Percentiles rank a stretch among this genome's conserved stretches.
Conservation (phyloP, 2,797 vertebrate genomes). For the Fistularia tabacaria region DNA sequence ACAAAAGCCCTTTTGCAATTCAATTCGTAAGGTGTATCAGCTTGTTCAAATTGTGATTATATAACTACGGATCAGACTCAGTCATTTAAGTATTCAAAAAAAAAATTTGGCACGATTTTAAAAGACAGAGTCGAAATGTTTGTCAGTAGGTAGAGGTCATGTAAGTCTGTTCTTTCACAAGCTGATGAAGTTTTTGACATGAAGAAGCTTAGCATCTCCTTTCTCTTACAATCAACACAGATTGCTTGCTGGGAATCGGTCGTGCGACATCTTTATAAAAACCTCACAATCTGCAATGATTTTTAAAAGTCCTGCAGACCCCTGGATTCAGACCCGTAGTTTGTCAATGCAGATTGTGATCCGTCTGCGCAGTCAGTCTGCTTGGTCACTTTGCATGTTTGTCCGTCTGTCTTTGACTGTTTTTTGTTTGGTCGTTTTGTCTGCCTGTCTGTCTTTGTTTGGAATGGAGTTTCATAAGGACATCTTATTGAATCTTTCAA, state of each 20-base stretch:
- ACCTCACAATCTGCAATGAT: conserved; percentile 71
- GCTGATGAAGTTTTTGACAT: neutral
- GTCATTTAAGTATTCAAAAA: too few relatives aligned
- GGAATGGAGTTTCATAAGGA: too few relatives aligned
- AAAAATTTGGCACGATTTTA: too few relatives aligned
- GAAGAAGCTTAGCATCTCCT: neutral
- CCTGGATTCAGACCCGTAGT: conserved; percentile 2
- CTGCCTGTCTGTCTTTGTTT: conserved; percentile 15
- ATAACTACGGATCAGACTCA: too few relatives aligned
- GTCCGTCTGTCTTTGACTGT: conserved; percentile 11
- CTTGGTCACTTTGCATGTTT: conserved; percentile 8
- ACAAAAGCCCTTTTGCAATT: too few relatives aligned
- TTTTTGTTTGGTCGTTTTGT: conserved; percentile 8
- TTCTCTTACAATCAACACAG: neutral
- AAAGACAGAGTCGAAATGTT: neutral
- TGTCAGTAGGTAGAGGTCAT: neutral
- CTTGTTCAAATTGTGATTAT: too few relatives aligned
- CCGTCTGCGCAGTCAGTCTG: conserved; percentile 17
- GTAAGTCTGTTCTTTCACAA: neutral
- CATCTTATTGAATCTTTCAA: too few relatives aligned
- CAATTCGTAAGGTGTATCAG: too few relatives aligned
- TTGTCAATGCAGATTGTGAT: conserved; percentile 65
- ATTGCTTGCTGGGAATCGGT: conserved; percentile 46
- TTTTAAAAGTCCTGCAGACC: conserved; percentile 7
- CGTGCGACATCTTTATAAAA: conserved; percentile 61